Percentiles rank a stretch among this genome's conserved stretches.
Conservation (phyloP, 2,888 invertebrate species). For the Altica lythri region DNA sequence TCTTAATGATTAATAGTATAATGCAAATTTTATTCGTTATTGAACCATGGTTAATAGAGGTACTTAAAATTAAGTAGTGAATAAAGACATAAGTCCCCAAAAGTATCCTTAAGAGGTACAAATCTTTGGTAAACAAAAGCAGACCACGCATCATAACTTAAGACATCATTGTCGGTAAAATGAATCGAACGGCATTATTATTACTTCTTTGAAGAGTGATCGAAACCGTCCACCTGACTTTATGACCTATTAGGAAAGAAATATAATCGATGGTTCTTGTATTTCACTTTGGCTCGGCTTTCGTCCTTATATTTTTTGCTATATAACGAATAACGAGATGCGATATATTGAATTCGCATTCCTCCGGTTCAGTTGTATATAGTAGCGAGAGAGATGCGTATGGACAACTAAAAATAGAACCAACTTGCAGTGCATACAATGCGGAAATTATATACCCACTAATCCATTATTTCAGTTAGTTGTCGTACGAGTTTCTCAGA, state of each 20-base stretch:
- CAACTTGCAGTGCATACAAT: conserved; percentile 26
- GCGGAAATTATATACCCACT: conserved; percentile 37
- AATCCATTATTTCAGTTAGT: conserved; percentile 36
- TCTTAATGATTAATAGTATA: too few relatives aligned
- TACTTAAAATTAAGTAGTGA: too few relatives aligned
- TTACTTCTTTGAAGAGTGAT: conserved; percentile 25
- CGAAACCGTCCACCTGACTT: conserved; percentile 27
- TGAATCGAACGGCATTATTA: conserved; percentile 6
- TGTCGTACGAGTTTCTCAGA: conserved; percentile 30
- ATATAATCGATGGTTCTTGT: conserved; percentile 18
- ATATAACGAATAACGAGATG: conserved; percentile 28
- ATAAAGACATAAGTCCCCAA: too few relatives aligned
- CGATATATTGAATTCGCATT: conserved; percentile 43
- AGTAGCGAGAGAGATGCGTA: conserved; percentile 17
- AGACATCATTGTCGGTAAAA: conserved; percentile 16
- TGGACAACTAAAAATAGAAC: conserved; percentile 16
- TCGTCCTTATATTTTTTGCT: conserved; percentile 30
- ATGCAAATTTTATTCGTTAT: too few relatives aligned
- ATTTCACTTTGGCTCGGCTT: conserved; percentile 14
- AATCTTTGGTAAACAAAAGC: conserved; percentile 2
- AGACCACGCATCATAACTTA: background rate
- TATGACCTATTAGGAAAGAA: conserved; percentile 25
- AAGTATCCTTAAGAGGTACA: background rate
- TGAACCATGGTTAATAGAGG: too few relatives aligned
- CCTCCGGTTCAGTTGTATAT: conserved; percentile 14